Conservation (phyloP, 2,113 vertebrate species). For the Neomonachus schauinslandi region DNA sequence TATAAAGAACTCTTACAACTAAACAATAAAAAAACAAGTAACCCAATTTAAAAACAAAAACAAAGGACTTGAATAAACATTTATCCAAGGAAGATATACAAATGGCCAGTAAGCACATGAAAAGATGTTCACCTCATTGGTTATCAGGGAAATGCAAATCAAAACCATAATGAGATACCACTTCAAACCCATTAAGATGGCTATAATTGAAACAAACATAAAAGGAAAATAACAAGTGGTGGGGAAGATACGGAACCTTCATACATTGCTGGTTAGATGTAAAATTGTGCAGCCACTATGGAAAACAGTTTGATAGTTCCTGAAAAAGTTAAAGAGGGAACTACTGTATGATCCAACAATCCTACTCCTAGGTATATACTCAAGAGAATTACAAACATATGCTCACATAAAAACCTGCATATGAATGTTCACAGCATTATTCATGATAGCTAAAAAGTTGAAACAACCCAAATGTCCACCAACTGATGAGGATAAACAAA, state of each 20-base stretch:
- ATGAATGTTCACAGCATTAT: neutral
- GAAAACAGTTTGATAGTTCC: neutral
- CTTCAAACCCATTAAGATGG: neutral
- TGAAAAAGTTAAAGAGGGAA: constrained; percentile 23
- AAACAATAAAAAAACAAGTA: neutral
- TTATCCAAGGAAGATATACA: neutral
- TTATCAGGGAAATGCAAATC: constrained; percentile 34
- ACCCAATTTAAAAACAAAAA: neutral
- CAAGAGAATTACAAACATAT: constrained; percentile 9
- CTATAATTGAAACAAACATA: neutral
- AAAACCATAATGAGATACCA: neutral
- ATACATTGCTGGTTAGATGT: neutral
- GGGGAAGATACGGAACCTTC: neutral
- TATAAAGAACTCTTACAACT: neutral
- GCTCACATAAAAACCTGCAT: neutral
- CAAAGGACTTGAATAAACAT: constrained; percentile 12
- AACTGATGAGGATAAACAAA: neutral
- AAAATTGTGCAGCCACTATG: neutral
- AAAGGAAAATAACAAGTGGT: neutral
- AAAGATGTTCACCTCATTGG: constrained; percentile 24
- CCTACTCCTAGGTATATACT: neutral
- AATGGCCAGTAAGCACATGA: neutral
- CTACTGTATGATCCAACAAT: neutral
- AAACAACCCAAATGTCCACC: neutral
- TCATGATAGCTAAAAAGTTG: neutral